phyloP scores from a whole-genome alignment of 1,140 invertebrate species.

The Drosophila willistoni region DNA sequence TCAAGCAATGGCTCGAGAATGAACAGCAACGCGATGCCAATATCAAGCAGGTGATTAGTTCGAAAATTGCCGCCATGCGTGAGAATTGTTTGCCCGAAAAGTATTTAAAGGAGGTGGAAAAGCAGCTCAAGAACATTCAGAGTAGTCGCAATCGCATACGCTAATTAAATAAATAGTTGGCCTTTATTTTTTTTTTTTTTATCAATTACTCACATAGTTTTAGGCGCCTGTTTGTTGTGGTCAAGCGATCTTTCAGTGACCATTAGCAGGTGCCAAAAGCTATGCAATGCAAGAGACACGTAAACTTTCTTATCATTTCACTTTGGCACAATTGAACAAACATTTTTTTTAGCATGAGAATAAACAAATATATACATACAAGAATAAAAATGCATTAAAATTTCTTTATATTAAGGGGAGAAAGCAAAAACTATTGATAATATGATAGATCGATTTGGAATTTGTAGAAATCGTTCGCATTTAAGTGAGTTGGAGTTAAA shows the following conservation, averaged over 20 bases:
- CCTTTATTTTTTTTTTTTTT: too few relatives aligned
- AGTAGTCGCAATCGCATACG: conserved; percentile 59
- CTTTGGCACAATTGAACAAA: not conserved
- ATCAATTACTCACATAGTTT: conserved; percentile 35
- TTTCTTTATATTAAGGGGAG: too few relatives aligned
- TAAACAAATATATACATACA: too few relatives aligned
- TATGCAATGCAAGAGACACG: conserved; percentile 34
- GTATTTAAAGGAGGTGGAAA: conserved; percentile 82
- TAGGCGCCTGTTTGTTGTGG: conserved; percentile 14
- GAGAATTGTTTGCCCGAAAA: conserved; percentile 82
- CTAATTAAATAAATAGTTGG: conserved; percentile 3
- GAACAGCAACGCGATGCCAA: conserved; percentile 84
- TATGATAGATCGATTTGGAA: too few relatives aligned
- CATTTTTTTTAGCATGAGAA: too few relatives aligned
- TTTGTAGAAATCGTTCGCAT: too few relatives aligned
- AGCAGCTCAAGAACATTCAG: conserved; percentile 78
- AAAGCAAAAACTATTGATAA: too few relatives aligned
- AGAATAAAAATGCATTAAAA: too few relatives aligned
- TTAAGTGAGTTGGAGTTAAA: not conserved
- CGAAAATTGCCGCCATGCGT: conserved; percentile 85
- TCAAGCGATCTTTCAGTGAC: not conserved
- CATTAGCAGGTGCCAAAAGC: conserved; percentile 23
- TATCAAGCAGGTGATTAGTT: conserved; percentile 85
- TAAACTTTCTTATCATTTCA: not conserved
- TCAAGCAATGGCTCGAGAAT: conserved; percentile 85